Base-by-base conservation (phyloP, 2,888 invertebrate genomes). In the Aleiodes leptofemur region DNA sequence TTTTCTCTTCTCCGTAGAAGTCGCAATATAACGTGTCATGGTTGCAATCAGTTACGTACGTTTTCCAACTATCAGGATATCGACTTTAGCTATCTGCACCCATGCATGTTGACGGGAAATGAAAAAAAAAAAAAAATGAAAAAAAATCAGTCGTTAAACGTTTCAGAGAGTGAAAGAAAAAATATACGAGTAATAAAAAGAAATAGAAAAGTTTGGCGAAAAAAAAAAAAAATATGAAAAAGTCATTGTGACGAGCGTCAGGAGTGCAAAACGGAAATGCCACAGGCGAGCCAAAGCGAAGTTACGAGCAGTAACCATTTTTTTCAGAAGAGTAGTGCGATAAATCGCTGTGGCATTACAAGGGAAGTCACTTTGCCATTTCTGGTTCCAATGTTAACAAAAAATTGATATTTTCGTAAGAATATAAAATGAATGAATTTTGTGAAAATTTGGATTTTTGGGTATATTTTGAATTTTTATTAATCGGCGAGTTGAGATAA, bases 281-380 rank as follows among this genome's bases (percentile, higher is more conserved):
- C 71, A 75, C 70, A 70, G 76, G 59, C 43, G 64, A 50, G 69
- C 64, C 55, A 72, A 72, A 68, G 50, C 50, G 68, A 69, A 80
- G 77, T 80, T 79, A 79, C 77, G 79, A 76, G 76, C 38, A n/a
- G 34, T 13, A 69, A 77, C 74, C 73, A 59, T 56, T 57, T 48
- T 56, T 57, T 48, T 70, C 56, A 75, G 76, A 69, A 76, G 72
- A 64, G 56, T 69, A 11, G 57, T 31, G 64, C 64, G 66, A 74
- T 77, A 77, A 78, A 80, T 77, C 77, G 72, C 69, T 34, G 55
- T 66, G 43, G 61, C 73, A 75, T 80, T 82, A 82, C 82, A 81
- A 78, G 80, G 61, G 79, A 81, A 81, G 76, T 79, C 81, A 82
- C 81, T 82, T 82, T 80, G 73, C 75, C 55, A 66, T 50, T 50